A percentile compares a stretch with the other conserved stretches of the same genome.
These are phyloP conservation scores for Galerucella nymphaeae DNA, from an alignment of 2,888 invertebrate genomes.

Conservation along the genomic window DNA sequence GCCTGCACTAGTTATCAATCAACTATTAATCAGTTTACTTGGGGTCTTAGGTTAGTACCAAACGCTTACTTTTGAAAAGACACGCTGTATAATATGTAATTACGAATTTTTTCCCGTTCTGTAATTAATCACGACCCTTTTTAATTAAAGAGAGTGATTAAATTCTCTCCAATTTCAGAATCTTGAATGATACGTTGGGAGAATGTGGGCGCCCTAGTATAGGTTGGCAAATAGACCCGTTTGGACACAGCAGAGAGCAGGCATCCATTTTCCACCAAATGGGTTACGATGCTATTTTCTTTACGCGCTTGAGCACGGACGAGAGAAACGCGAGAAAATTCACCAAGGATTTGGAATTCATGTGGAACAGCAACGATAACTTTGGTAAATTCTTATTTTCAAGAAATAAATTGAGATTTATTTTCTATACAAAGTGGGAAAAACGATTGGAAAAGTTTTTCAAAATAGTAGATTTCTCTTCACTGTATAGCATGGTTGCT, in stretches of 20 bases:
- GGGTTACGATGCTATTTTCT: slow-evolving; percentile 79
- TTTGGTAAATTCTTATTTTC: slow-evolving; percentile 63
- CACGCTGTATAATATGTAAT: too few species aligned
- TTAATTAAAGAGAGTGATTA: not conserved
- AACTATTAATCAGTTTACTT: too few species aligned
- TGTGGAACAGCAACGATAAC: slow-evolving; percentile 75
- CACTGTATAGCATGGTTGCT: too few species aligned
- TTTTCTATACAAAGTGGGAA: slow-evolving; percentile 8
- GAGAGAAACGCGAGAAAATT: slow-evolving; percentile 71
- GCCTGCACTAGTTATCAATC: slow-evolving; percentile 64
- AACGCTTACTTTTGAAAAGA: too few species aligned
- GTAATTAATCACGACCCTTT: not conserved
- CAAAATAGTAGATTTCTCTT: too few species aligned
- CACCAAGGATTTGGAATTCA: slow-evolving; percentile 75
- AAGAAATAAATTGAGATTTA: not conserved
- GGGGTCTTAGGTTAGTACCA: too few species aligned
- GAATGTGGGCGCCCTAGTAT: slow-evolving; percentile 75
- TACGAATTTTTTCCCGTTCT: too few species aligned
- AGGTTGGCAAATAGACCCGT: slow-evolving; percentile 86
- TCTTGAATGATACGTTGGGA: slow-evolving; percentile 76
- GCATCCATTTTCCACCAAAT: slow-evolving; percentile 78
- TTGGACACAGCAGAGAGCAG: slow-evolving; percentile 86
- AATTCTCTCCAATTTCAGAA: slow-evolving; percentile 68
- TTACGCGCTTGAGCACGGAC: slow-evolving; percentile 76
- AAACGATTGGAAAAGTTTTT: too few species aligned